These are phyloP conservation scores for Corythornis leucogaster DNA, from an alignment of 2,797 vertebrate genomes.

Conservation along the genomic window DNA sequence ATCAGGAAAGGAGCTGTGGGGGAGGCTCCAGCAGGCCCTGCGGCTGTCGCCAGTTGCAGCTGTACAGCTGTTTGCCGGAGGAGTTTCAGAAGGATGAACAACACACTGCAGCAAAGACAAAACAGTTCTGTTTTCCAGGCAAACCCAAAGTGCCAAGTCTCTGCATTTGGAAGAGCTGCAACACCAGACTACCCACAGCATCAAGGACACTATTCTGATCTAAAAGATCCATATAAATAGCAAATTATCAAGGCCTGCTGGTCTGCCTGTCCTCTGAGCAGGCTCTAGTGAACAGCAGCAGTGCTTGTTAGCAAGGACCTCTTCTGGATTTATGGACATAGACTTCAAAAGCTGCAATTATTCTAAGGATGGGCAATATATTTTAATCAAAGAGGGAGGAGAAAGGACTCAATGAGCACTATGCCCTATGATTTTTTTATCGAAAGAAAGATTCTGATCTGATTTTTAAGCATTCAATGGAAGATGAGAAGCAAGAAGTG, in stretches of 20 bases:
- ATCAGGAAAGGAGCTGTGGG: not conserved
- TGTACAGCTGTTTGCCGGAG: not conserved
- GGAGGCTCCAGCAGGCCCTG: not conserved
- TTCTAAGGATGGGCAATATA: not conserved
- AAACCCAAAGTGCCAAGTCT: not conserved
- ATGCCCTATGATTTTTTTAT: not conserved
- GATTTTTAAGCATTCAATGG: not conserved
- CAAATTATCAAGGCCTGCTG: not conserved
- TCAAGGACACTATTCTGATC: not conserved
- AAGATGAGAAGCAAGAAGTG: not conserved
- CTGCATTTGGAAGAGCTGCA: not conserved
- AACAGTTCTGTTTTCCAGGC: not conserved
- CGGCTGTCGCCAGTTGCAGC: not conserved
- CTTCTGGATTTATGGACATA: not conserved
- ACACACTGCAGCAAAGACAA: not conserved
- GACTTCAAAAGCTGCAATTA: conserved; percentile 39
- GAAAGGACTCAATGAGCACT: not conserved
- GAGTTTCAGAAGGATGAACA: not conserved
- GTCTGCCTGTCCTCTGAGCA: not conserved
- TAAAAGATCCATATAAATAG: not conserved
- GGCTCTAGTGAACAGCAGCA: not conserved
- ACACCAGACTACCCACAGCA: not conserved
- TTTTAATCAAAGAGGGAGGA: not conserved
- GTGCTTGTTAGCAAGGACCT: not conserved
- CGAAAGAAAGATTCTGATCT: conserved; percentile 13